A percentile compares a stretch with the other conserved stretches of the same genome.
Conservation (phyloP, 1,140 invertebrate genomes). For the Cryptotermes secundus region DNA sequence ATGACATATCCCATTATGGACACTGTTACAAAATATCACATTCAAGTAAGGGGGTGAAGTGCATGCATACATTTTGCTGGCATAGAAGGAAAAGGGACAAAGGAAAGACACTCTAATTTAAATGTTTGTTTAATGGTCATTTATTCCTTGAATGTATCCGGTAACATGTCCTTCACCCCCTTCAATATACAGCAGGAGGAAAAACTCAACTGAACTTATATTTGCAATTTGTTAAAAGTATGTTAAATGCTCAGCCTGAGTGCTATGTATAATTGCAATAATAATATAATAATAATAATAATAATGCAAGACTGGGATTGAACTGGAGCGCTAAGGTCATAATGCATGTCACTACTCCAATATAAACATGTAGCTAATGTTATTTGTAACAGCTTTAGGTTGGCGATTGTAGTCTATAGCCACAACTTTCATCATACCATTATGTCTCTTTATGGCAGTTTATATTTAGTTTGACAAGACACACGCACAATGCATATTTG, state of each 20-base stretch:
- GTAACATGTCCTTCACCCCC: neutral
- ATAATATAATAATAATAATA: neutral
- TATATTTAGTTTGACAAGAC: neutral
- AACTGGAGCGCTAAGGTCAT: neutral
- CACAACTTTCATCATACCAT: neutral
- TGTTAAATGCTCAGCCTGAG: too few relatives aligned
- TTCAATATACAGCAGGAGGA: neutral
- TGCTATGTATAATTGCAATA: neutral
- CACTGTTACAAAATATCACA: neutral
- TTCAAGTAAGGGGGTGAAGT: neutral
- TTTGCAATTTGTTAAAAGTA: neutral
- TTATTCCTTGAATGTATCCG: too few relatives aligned
- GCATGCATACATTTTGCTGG: too few relatives aligned
- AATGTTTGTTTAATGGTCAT: too few relatives aligned
- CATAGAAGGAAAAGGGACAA: too few relatives aligned
- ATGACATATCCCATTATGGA: neutral
- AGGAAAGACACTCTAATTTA: too few relatives aligned
- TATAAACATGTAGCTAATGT: conserved; percentile 8
- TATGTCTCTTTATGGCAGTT: neutral
- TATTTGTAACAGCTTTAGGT: neutral
- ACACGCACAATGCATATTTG: neutral
- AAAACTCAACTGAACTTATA: neutral
- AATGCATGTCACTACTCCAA: neutral
- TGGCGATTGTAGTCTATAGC: too few relatives aligned
- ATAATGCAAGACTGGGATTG: neutral